These are phyloP conservation scores for Seriola dumerili DNA, from an alignment of 2,113 vertebrate species.

Conservation along the genomic window DNA sequence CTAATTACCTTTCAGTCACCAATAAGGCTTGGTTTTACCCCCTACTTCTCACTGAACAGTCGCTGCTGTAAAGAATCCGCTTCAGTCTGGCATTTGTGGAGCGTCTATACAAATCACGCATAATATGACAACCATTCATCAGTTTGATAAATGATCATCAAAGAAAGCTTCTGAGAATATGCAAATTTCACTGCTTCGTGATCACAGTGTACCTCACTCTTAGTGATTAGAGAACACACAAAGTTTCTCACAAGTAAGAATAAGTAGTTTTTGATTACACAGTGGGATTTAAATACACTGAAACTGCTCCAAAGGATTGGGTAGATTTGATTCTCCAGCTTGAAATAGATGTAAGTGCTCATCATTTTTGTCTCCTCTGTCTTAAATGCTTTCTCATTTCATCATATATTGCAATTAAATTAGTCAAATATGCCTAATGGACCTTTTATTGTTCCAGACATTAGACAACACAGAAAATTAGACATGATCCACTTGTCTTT, in stretches of 20 bases:
- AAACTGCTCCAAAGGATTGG: slow-evolving; percentile 5
- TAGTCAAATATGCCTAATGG: slow-evolving; percentile 60
- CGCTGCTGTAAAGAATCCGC: slow-evolving; percentile 30
- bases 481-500: slow-evolving; percentile 27
- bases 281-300: slow-evolving; percentile 1
- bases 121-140: slow-evolving; percentile 67
- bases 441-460: slow-evolving; percentile 47
- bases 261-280: slow-evolving; percentile 42
- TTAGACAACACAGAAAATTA: slow-evolving; percentile 50
- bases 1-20: slow-evolving; percentile 71
- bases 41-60: slow-evolving; percentile 37
- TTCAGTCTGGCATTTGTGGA: slow-evolving; percentile 35
- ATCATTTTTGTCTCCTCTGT: slow-evolving; percentile 36
- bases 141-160: slow-evolving; percentile 62
- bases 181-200: slow-evolving; percentile 36
- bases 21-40: slow-evolving; percentile 49
- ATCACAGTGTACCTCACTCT: slow-evolving; percentile 30
- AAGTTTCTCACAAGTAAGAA: slow-evolving; percentile 31
- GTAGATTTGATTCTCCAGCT: slow-evolving; percentile 30
- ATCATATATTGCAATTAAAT: slow-evolving; percentile 57
- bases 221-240: slow-evolving; percentile 25
- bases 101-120: slow-evolving; percentile 50
- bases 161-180: slow-evolving; percentile 50
- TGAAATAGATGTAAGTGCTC: slow-evolving; percentile 33
- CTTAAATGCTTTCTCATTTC: slow-evolving; percentile 52